Evolutionary conservation across 35 echinoderm and acorn worm genomes (phyloP), one percentile per base, ranked within the genome.

Genomic region (Ophioderma brevispina): DNA sequence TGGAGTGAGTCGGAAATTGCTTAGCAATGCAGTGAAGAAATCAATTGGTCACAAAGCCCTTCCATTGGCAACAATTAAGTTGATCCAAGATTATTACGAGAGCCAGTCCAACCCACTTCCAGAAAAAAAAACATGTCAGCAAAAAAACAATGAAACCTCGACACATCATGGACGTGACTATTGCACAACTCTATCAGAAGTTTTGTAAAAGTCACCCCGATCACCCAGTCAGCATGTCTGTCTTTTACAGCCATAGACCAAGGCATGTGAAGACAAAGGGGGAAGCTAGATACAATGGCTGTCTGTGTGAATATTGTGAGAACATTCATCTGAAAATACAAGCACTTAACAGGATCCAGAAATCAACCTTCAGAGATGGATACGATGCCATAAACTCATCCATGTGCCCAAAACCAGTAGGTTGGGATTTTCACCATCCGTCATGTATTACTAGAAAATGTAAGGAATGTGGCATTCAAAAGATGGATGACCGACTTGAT

Each of bases 301-400:
- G 88, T 38, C 31, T 90, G 5, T 90, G 88, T 46, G 88, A 82
- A 40, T 90, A 90, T 40, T 90, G 88, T 33, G 80, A 90, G 77
- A 90, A 90, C 36, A 2, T 82, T 0, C 0, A 90, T 3, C 88
- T 90, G 0, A 82, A 90, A 40, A 32, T 90, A 21, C 0, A 2
- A n/a, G 39, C 40, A 4, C 41, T 91, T 21, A 70, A 70, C 28
- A 70, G 23, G 28, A 30, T 25, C 59, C 17, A 70, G 59, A 2
- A 18, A 15, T 3, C 2, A 25, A 70, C 15, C 1, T 2, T 70
- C 2, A 70, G 3, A 13, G 28, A 3, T 15, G 1, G 10, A 8
- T 25, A 30, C 23, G 6, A 70, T 70, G 6, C 23, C 4, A 25
- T 70, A 30, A 25, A 70, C 59, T 30, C n/a, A 25, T 15, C 59